Percentiles rank a stretch among this genome's conserved stretches.
phyloP scores from a whole-genome alignment of 2,113 vertebrate genomes.

The Bambusicola thoracicus region DNA sequence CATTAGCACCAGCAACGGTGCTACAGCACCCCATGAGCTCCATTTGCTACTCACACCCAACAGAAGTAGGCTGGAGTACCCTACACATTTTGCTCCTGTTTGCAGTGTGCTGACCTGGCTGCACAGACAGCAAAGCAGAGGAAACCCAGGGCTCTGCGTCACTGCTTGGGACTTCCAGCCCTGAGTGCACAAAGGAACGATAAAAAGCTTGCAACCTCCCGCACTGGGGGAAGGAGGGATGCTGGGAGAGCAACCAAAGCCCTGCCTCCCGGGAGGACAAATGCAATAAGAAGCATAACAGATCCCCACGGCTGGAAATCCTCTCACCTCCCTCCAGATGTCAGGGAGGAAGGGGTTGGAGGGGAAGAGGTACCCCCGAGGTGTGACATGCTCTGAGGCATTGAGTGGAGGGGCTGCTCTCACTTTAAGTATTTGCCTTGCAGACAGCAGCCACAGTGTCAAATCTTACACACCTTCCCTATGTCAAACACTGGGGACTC shows the following conservation, averaged over 20 bases:
- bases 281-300: fast-evolving
- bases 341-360: fast-evolving
- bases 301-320: background rate
- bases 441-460: background rate
- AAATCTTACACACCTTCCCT: background rate
- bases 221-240: background rate
- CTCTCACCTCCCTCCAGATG: background rate
- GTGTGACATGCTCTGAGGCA: background rate
- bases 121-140: background rate
- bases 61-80: background rate
- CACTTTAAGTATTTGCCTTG: background rate
- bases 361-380: background rate
- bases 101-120: background rate
- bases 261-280: background rate
- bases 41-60: fast-evolving
- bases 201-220: background rate
- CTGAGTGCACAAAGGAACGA: fast-evolving
- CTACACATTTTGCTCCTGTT: background rate
- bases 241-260: background rate
- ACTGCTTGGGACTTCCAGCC: fast-evolving
- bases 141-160: background rate
- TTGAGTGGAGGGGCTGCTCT: background rate
- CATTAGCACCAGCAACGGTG: background rate
- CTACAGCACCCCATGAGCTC: background rate
- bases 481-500: background rate